phyloP scores from a whole-genome alignment of 2,888 invertebrate genomes.

The Eulithis testata region DNA sequence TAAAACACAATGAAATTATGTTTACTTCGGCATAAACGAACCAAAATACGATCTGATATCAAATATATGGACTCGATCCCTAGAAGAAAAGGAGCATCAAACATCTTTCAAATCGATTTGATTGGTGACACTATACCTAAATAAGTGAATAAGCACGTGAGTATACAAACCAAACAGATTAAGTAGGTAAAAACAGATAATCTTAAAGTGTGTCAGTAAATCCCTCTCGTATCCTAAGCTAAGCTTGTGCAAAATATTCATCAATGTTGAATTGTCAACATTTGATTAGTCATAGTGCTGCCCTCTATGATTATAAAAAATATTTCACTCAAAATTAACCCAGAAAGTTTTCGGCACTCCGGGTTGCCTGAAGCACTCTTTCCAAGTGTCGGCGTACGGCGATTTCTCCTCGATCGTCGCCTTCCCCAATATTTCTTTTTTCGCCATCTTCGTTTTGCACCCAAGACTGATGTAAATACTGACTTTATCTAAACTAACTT shows the following conservation, averaged over 20 bases:
- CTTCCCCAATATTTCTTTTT: conserved; percentile 88
- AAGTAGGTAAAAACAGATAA: background rate
- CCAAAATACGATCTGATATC: too few relatives aligned
- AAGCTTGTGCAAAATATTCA: conserved; percentile 15
- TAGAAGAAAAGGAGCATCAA: too few relatives aligned
- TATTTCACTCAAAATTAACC: conserved; percentile 82
- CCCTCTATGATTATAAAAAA: conserved; percentile 16
- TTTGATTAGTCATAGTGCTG: conserved; percentile 27
- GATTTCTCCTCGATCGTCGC: conserved; percentile 87
- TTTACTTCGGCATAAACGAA: too few relatives aligned
- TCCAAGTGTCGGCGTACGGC: conserved; percentile 85
- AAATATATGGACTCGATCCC: too few relatives aligned
- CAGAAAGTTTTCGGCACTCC: conserved; percentile 84
- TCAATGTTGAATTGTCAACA: conserved; percentile 1
- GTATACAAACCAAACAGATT: background rate
- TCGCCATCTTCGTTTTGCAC: conserved; percentile 87
- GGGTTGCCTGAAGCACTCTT: conserved; percentile 83
- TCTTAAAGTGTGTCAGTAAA: background rate
- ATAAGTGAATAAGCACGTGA: background rate
- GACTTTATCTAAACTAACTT: conserved; percentile 85
- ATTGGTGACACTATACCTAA: background rate
- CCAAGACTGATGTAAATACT: conserved; percentile 87
- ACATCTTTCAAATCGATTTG: too few relatives aligned
- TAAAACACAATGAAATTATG: too few relatives aligned
- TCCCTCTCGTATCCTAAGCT: background rate